These are phyloP conservation scores for Oasisia sp. DNA, from an alignment of 2,888 invertebrate species.

Conservation along the genomic window DNA sequence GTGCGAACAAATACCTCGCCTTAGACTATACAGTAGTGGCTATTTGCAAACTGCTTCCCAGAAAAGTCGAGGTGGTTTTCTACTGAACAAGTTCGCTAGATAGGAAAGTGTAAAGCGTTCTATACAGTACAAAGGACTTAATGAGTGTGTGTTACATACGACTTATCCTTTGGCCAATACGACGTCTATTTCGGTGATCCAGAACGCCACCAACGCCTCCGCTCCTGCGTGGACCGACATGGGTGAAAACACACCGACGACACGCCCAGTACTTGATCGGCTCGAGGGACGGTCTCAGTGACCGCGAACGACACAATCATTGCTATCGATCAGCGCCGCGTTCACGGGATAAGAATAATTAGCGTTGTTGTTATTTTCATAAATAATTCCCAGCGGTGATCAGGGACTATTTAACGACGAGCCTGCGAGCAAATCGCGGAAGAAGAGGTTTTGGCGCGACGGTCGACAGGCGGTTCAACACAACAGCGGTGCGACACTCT, in stretches of 20 bases:
- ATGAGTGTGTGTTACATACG: too few species aligned
- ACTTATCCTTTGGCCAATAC: too few species aligned
- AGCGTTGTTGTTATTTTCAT: slow-evolving; percentile 3
- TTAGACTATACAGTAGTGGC: too few species aligned
- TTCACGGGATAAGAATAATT: slow-evolving; percentile 6
- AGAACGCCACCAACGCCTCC: not conserved
- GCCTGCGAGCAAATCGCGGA: not conserved
- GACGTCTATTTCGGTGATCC: not conserved
- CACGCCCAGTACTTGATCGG: not conserved
- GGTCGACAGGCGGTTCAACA: not conserved
- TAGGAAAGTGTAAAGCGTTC: too few species aligned
- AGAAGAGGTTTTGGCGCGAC: not conserved
- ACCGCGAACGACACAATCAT: not conserved
- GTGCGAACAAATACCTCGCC: too few species aligned
- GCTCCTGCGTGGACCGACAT: not conserved
- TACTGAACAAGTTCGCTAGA: too few species aligned
- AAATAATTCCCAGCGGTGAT: slow-evolving; percentile 10
- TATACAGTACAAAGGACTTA: too few species aligned
- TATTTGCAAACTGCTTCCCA: too few species aligned
- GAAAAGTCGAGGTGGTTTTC: too few species aligned
- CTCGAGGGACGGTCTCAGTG: not conserved
- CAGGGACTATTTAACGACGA: not conserved
- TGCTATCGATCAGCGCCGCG: not conserved
- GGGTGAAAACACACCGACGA: not conserved
- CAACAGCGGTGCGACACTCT: too few species aligned